These are phyloP conservation scores for Neopelma chrysocephalum DNA, from an alignment of 2,797 vertebrate genomes.

Conservation along the genomic window DNA sequence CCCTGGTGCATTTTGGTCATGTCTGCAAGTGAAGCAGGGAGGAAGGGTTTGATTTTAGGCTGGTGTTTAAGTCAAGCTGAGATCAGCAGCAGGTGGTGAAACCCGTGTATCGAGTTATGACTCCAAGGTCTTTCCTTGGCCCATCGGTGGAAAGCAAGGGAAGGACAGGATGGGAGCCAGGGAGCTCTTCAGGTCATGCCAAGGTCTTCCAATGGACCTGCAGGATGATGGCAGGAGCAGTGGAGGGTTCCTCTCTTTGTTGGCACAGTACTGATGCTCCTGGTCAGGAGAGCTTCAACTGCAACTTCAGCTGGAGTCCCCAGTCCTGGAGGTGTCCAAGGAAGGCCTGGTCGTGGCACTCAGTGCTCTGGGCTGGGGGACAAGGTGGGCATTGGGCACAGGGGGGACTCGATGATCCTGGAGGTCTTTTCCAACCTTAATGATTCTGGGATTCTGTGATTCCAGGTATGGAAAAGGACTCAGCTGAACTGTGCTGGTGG, in stretches of 20 bases:
- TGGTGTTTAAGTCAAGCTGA: neutral
- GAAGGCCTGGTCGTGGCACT: fast-evolving
- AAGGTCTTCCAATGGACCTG: neutral
- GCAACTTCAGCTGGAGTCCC: neutral
- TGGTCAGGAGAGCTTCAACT: fast-evolving
- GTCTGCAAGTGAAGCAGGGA: neutral
- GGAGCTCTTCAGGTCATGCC: neutral
- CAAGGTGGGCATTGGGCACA: neutral
- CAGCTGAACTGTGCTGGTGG: neutral
- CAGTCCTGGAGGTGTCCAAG: neutral
- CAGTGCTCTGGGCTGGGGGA: neutral
- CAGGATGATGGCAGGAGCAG: neutral
- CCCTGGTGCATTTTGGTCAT: neutral
- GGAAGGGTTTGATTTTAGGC: neutral
- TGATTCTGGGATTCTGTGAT: neutral
- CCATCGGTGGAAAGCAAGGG: neutral
- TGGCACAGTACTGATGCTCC: neutral
- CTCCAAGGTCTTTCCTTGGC: neutral
- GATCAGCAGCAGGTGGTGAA: neutral
- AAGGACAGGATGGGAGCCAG: neutral
- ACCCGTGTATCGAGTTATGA: no score
- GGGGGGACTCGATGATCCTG: neutral
- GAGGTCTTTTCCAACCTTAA: neutral
- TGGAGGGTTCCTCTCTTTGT: neutral
- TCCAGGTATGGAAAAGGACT: neutral